A percentile compares a stretch with the other conserved stretches of the same genome.
These are phyloP conservation scores for Vidua chalybeata DNA, from an alignment of 2,113 vertebrate species.

Conservation along the genomic window DNA sequence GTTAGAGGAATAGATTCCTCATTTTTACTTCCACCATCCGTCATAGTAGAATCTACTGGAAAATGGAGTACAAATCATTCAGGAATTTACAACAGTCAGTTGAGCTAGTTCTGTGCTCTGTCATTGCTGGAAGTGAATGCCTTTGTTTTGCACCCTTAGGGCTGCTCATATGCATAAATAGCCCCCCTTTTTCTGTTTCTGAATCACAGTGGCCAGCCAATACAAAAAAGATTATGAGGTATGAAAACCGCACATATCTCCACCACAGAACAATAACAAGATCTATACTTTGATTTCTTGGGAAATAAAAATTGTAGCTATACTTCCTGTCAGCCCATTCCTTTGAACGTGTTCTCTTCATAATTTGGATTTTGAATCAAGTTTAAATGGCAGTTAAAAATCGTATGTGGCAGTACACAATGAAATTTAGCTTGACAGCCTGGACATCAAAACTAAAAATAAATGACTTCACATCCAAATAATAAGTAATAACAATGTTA, in stretches of 20 bases:
- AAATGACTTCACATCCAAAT: constrained; percentile 93
- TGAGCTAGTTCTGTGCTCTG: neutral
- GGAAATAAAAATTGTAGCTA: constrained; percentile 78
- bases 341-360: constrained; percentile 81
- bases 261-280: constrained; percentile 40
- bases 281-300: constrained; percentile 80
- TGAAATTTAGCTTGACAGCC: constrained; percentile 90
- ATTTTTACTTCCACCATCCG: neutral
- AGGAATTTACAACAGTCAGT: constrained; percentile 28
- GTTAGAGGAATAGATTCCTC: neutral
- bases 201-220: constrained; percentile 17
- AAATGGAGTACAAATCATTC: constrained; percentile 54
- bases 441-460: constrained; percentile 90
- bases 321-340: constrained; percentile 74
- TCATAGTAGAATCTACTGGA: constrained; percentile 11
- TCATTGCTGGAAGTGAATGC: constrained; percentile 11
- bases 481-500: constrained; percentile 99
- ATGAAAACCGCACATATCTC: neutral
- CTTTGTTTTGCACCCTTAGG: constrained; percentile 10
- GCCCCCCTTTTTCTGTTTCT: neutral
- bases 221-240: constrained; percentile 31
- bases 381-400: constrained; percentile 96
- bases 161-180: neutral
- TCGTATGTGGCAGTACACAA: constrained; percentile 87
- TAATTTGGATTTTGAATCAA: constrained; percentile 86